Percentiles rank a stretch among this genome's conserved stretches.
Conservation (phyloP, 1,140 invertebrate genomes). For the Rhyzopertha dominica region DNA sequence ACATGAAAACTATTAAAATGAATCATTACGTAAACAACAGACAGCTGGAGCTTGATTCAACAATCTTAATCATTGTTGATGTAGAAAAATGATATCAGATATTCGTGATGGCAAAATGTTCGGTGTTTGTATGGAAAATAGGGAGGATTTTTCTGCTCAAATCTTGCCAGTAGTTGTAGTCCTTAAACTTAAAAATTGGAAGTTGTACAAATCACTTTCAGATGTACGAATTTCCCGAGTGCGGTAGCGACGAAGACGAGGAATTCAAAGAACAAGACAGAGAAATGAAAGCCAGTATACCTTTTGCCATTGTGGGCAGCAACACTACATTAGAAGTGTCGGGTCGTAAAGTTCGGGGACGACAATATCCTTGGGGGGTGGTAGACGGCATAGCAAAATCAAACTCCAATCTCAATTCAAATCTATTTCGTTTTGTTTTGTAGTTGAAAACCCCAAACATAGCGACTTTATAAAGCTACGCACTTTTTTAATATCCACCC, state of each 20-base stretch:
- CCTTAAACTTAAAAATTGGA: not conserved
- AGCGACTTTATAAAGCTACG: slow-evolving; percentile 96
- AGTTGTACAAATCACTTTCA: slow-evolving; percentile 41
- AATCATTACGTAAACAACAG: not conserved
- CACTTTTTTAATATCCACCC: slow-evolving; percentile 94
- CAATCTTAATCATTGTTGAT: not conserved
- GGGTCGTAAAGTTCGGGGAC: slow-evolving; percentile 81
- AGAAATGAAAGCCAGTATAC: slow-evolving; percentile 84
- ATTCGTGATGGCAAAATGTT: not conserved
- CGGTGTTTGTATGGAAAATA: not conserved
- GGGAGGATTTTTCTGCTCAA: too few species aligned
- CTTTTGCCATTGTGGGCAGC: slow-evolving; percentile 95
- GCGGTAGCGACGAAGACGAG: slow-evolving; percentile 90
- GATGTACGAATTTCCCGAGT: slow-evolving; percentile 97
- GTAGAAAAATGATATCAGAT: not conserved
- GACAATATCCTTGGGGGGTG: slow-evolving; percentile 97
- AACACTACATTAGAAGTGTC: slow-evolving; percentile 90
- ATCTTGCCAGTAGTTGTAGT: too few species aligned
- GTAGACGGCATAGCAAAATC: slow-evolving; percentile 69
- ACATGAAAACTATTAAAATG: slow-evolving; percentile 4
- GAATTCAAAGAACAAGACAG: slow-evolving; percentile 88
- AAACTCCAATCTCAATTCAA: too few species aligned
- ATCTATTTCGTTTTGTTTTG: too few species aligned
- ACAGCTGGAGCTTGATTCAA: not conserved
- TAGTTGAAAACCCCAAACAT: slow-evolving; percentile 95